A percentile compares a stretch with the other conserved stretches of the same genome.
These are phyloP conservation scores for Enoplosus armatus DNA, from an alignment of 2,797 vertebrate species.

Conservation along the genomic window DNA sequence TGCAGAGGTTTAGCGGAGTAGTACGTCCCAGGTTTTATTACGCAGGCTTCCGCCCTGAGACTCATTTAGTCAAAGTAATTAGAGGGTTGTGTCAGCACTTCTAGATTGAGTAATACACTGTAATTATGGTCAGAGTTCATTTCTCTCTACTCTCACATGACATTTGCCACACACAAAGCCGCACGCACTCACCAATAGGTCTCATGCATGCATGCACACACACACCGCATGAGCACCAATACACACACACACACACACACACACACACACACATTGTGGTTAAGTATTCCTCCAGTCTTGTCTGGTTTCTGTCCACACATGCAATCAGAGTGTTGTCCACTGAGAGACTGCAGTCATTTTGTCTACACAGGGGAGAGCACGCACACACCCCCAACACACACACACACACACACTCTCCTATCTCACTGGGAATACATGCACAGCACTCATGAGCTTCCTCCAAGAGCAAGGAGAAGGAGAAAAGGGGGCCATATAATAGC, in stretches of 20 bases:
- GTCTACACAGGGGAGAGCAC: constrained; percentile 17
- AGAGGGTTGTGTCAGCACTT: constrained; percentile 62
- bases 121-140: constrained; percentile 62
- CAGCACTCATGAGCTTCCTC: not conserved
- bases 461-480: not conserved
- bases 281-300: constrained; percentile 38
- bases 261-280: constrained; percentile 26
- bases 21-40: constrained; percentile 4
- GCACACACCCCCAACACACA: constrained; percentile 25
- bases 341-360: constrained; percentile 39
- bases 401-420: constrained; percentile 6
- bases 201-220: not conserved
- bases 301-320: constrained; percentile 52
- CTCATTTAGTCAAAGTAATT: constrained; percentile 70
- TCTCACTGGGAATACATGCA: constrained; percentile 8
- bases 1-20: constrained; percentile 16
- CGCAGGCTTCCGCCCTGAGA: constrained; percentile 30
- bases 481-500: not conserved
- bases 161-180: constrained; percentile 61
- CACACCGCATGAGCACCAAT: not conserved
- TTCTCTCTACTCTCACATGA: constrained; percentile 44
- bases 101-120: constrained; percentile 42
- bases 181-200: constrained; percentile 4
- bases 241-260: not conserved
- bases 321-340: constrained; percentile 38